These are phyloP conservation scores for Syndactyla subalaris DNA, from an alignment of 2,797 vertebrate species.

Conservation along the genomic window DNA sequence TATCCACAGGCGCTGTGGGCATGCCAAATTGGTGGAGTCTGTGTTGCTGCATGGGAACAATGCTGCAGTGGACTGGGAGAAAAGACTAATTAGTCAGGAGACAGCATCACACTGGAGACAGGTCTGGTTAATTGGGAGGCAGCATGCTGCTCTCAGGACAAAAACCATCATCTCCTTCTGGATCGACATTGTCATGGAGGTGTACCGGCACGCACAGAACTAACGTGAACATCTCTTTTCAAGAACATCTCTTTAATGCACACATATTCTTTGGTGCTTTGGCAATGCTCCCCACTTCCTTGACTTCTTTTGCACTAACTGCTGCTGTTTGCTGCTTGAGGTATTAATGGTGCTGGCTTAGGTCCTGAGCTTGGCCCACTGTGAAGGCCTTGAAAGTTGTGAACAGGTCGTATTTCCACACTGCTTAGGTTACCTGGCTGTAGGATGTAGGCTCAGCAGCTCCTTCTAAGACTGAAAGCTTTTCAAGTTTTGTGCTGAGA, in stretches of 20 bases:
- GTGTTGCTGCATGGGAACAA: neutral
- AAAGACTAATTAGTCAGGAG: neutral
- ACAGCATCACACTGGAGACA: neutral
- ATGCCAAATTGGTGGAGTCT: rapidly evolving
- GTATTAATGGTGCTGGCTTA: slow-evolving; percentile 9
- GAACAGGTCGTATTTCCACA: neutral
- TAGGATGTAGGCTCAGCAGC: neutral
- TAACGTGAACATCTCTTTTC: neutral
- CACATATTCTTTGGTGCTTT: neutral
- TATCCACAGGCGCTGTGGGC: neutral
- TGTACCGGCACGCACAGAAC: rapidly evolving
- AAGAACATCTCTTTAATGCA: neutral
- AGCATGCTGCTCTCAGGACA: neutral
- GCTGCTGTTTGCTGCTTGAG: neutral
- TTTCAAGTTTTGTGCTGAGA: slow-evolving; percentile 6
- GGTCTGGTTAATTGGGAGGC: neutral
- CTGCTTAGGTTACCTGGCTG: neutral
- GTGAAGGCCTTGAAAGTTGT: neutral
- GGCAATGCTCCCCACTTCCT: neutral
- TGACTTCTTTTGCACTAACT: neutral
- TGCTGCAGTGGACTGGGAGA: neutral
- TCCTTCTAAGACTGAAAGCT: slow-evolving; percentile 5
- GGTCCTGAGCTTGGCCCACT: neutral
- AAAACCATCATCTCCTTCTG: neutral
- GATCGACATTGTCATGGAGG: rapidly evolving